Base-by-base conservation (phyloP, 2,797 vertebrate genomes). In the Helarctos malayanus region DNA sequence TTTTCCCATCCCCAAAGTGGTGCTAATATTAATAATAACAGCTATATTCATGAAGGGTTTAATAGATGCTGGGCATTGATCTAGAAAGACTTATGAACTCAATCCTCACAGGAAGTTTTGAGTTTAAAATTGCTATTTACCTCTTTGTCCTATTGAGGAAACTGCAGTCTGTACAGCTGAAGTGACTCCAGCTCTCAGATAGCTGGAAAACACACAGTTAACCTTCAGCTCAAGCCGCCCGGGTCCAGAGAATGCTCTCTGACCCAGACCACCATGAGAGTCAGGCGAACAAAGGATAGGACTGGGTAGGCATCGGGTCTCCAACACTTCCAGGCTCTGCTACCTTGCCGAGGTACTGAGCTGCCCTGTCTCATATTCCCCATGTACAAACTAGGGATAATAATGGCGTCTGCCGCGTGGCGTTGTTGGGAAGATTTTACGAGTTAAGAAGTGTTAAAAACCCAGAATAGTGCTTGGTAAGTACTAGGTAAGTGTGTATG, bases 1-100 rank as follows among this genome's bases (percentile, higher is more conserved):
- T 65, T 84, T 83, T 57, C 71, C 95, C 85, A 86, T 25, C n/a
- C 75, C 47, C 80, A 95, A 73, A 86, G 56, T 52, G 65, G 29
- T 76, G 47, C 32, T 82, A n/a, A 41, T 81, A 49, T 82, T 86
- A 82, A 82, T 75, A 84, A 83, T 38, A 76, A 76, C 47, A 78
- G 16, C 15, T 75, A 32, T 29, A 61, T 89, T 79, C 49, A 76
- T 61, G 19, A 56, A 94, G 27, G 47, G 7, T 57, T 85, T 80
- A 63, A 69, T 56, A 45, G 7, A 49, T 45, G 16, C 21, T 35
- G 90, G 54, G 11, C 35, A 81, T 10, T 49, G 23, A 73, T 95
- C 32, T 68, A 90, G 21, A 88, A 95, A 95, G 5, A 32, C 73
- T 5, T 52, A 35, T 57, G 79, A 75, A 68, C 56, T 86, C 8